A percentile compares a stretch with the other conserved stretches of the same genome.
These are phyloP conservation scores for Labeo catla DNA, from an alignment of 2,113 vertebrate genomes.

Conservation along the genomic window DNA sequence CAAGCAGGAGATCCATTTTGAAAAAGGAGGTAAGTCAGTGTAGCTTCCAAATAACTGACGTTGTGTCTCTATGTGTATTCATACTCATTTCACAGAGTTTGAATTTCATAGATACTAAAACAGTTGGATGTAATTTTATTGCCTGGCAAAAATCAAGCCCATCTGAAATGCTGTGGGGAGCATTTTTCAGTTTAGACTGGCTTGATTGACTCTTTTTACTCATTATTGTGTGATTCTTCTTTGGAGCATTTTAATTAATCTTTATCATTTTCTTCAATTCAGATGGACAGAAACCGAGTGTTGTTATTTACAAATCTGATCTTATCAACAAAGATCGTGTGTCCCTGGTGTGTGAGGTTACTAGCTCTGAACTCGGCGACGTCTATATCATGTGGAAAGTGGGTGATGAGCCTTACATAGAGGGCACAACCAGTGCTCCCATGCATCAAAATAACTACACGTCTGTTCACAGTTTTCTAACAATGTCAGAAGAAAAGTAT, in stretches of 20 bases:
- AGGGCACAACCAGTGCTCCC: not conserved
- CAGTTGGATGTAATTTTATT: too few relatives aligned
- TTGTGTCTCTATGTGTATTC: too few relatives aligned
- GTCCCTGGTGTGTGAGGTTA: slow-evolving; percentile 42
- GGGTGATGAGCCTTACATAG: not conserved
- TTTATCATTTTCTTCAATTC: not conserved
- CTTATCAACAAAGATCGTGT: not conserved
- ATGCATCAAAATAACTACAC: not conserved
- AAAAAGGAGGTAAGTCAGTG: slow-evolving; percentile 9
- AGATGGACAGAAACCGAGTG: not conserved
- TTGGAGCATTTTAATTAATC: not conserved
- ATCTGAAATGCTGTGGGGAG: too few relatives aligned
- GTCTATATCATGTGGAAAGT: slow-evolving; percentile 38
- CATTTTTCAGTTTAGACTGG: not conserved
- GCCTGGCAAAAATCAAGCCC: too few relatives aligned
- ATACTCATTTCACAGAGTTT: too few relatives aligned
- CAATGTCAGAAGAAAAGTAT: too few relatives aligned
- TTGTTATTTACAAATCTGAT: not conserved
- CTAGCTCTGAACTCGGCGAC: slow-evolving; percentile 3
- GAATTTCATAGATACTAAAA: too few relatives aligned
- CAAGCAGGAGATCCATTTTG: not conserved
- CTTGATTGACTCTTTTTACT: not conserved
- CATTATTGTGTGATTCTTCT: not conserved
- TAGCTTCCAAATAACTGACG: not conserved
- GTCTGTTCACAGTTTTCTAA: slow-evolving; percentile 35